Evolutionary conservation across 2,797 vertebrate species (phyloP).

Genomic region (Arctocebus calabarensis): DNA sequence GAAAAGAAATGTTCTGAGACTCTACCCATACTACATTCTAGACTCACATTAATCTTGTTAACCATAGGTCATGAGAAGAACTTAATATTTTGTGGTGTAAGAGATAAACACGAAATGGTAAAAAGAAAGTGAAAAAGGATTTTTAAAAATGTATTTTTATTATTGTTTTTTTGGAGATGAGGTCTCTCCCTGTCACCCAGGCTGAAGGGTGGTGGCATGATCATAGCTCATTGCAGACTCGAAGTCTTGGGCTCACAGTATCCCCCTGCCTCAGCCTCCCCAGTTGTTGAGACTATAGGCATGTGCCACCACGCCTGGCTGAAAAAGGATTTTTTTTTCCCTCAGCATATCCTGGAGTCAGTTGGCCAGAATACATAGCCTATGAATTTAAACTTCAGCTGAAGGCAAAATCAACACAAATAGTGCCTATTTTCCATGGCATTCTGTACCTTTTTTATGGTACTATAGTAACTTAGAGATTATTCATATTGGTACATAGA

Average conservation of each 20-base stretch:
- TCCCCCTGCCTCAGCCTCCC: not conserved
- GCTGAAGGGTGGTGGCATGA: too few species aligned
- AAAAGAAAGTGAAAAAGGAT: not conserved
- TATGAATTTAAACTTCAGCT: not conserved
- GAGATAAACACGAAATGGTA: not conserved
- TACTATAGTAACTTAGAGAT: not conserved
- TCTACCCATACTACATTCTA: not conserved
- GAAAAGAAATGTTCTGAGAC: not conserved
- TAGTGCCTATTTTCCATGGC: not conserved
- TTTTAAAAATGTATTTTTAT: not conserved
- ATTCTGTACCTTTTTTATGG: not conserved
- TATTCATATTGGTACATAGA: not conserved
- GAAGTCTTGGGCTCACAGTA: too few species aligned
- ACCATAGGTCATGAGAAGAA: not conserved
- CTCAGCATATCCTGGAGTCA: not conserved
- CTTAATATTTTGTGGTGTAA: not conserved
- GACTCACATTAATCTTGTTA: not conserved
- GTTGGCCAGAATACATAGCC: not conserved
- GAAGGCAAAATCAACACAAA: not conserved
- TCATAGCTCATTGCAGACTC: too few species aligned
- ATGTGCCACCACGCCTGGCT: not conserved
- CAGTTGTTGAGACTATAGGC: not conserved
- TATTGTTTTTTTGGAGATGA: too few species aligned
- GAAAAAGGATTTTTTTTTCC: not conserved
- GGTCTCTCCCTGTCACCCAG: too few species aligned